Evolutionary conservation across 2,888 invertebrate species (phyloP), one percentile per base, ranked within the genome.

Genomic region (Tetramorium bicarinatum): DNA sequence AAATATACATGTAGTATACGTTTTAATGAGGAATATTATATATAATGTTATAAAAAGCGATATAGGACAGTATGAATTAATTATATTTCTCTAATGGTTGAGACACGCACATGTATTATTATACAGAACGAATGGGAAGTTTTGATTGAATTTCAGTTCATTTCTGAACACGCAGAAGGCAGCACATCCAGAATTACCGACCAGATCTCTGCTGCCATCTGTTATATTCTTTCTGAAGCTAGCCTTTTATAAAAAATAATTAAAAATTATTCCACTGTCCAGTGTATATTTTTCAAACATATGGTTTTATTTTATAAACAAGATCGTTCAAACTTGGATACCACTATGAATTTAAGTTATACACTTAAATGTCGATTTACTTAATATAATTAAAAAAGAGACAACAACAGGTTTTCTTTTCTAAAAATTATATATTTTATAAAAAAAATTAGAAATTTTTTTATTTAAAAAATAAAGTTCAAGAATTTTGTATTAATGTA

Each of bases 131-230:
- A 84, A 82, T 56, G 80, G 76, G 74, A 84, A 90, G 87, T 90
- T 91, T 91, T 90, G 91, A 91, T 85, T 88, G 86, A 88, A 87
- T 80, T 89, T 83, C 87, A 91, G 92, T 94, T 94, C 91, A 85
- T 85, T 83, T 75, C 80, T 54, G 52, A 61, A 52, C 85, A 81
- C 84, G 86, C 88, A 93, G 93, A 93, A 90, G 93, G 94, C 94
- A 94, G 94, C 93, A 94, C 94, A 87, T 92, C 90, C 87, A 91
- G 91, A 92, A 93, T 94, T 94, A 94, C 93, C 93, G 94, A 94
- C 94, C 74, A 86, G 82, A 87, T 85, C 61, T 59, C 86, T 92
- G 89, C 91, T 92, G 94, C 94, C 94, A 94, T 94, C 94, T 94
- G 76, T 91, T 67, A 71, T 72, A n/a, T 2, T 1, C 8, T 1